Evolutionary conservation across 2,797 vertebrate species (phyloP).

Genomic region (Microcaecilia unicolor): DNA sequence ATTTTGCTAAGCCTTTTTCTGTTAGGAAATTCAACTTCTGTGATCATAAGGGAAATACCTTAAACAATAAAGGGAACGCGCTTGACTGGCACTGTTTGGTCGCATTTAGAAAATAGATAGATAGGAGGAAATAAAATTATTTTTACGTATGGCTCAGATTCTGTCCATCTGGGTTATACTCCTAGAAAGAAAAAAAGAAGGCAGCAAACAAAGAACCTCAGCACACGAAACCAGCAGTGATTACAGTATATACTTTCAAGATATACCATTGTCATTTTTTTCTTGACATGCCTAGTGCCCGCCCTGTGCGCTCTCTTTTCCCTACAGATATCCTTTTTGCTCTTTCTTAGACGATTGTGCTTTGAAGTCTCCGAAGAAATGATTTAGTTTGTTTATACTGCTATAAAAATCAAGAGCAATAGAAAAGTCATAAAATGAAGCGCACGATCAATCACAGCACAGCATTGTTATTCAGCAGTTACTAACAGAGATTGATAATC

Average conservation of each 20-base stretch:
- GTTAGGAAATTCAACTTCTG: constrained; percentile 57
- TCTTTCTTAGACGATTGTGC: constrained; percentile 25
- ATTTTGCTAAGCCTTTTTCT: constrained; percentile 47
- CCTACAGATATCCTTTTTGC: constrained; percentile 16
- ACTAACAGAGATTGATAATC: constrained; percentile 69
- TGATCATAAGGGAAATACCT: constrained; percentile 59
- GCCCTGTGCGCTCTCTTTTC: constrained; percentile 1
- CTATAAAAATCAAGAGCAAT: constrained; percentile 80
- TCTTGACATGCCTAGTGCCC: constrained; percentile 5
- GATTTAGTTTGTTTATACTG: constrained; percentile 84
- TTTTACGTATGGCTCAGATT: constrained; percentile 36
- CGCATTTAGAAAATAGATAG: constrained; percentile 34
- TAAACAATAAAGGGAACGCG: constrained; percentile 49
- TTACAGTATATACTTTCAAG: constrained; percentile 14
- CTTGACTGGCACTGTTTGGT: constrained; percentile 58
- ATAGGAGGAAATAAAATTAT: constrained; percentile 39
- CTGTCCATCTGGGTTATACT: constrained; percentile 39
- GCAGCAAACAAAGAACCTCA: neutral
- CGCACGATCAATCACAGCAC: constrained; percentile 78
- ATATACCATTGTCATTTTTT: constrained; percentile 15
- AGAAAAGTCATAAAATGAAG: constrained; percentile 84
- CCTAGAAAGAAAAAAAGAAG: constrained; percentile 21
- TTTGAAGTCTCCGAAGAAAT: constrained; percentile 63
- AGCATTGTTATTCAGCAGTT: constrained; percentile 57
- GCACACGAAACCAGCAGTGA: neutral